A percentile compares a stretch with the other conserved stretches of the same genome.
These are phyloP conservation scores for Pecten maximus DNA, from an alignment of 2,888 invertebrate species.

Conservation along the genomic window DNA sequence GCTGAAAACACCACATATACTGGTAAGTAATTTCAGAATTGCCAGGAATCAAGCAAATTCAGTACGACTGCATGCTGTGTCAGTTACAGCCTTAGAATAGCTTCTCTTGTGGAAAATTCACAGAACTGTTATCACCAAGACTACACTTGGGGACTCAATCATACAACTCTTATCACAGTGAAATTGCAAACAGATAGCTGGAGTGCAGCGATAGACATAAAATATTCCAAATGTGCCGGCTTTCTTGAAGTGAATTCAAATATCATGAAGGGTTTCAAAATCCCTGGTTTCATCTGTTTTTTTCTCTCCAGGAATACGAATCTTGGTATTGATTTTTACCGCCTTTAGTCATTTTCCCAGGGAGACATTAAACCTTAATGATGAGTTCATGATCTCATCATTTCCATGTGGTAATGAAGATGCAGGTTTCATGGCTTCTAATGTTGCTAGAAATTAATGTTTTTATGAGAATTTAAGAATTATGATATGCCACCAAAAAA, in stretches of 20 bases:
- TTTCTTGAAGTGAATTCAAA: neutral
- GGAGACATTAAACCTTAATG: conserved; percentile 15
- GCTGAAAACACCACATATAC: neutral
- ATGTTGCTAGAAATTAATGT: neutral
- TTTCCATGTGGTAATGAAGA: neutral
- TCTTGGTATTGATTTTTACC: neutral
- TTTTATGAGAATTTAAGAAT: neutral
- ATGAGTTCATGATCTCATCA: neutral
- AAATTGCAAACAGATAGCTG: too few species aligned
- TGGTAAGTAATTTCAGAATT: neutral
- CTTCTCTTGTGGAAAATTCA: too few species aligned
- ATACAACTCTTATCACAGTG: neutral
- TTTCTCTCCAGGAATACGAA: neutral
- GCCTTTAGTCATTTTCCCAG: neutral
- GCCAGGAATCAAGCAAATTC: neutral
- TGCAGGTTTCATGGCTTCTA: neutral
- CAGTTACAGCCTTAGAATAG: neutral
- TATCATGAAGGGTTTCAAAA: neutral
- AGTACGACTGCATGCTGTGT: neutral
- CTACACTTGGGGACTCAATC: too few species aligned
- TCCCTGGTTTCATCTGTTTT: neutral
- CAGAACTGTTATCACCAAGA: too few species aligned
- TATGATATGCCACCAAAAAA: too few species aligned
- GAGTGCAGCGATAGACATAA: neutral
- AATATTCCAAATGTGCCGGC: neutral